A percentile compares a stretch with the other conserved stretches of the same genome.
Evolutionary conservation across 2,888 invertebrate species (phyloP).

Genomic region (Phengaris arion): DNA sequence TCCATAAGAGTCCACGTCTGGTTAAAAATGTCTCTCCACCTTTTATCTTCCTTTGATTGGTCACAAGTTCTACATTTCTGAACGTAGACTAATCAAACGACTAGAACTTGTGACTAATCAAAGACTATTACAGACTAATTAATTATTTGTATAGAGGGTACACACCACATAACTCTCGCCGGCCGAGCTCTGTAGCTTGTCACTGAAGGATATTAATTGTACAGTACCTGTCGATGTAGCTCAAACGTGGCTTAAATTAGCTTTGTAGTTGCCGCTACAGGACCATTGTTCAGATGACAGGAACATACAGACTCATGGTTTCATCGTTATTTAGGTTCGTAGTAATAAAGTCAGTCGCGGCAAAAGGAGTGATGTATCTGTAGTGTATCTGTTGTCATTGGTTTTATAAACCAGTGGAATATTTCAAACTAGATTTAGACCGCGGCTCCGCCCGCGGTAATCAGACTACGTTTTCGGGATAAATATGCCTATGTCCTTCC

Average conservation of each 20-base stretch:
- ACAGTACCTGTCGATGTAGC: constrained; percentile 36
- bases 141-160: constrained; percentile 6
- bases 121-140: constrained; percentile 6
- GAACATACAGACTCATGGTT: neutral
- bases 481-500: no score
- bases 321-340: neutral
- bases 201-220: constrained; percentile 37
- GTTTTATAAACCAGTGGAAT: no score
- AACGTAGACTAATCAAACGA: neutral
- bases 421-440: no score
- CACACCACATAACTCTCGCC: constrained; percentile 6
- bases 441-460: no score
- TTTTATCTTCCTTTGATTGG: no score
- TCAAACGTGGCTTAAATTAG: constrained; percentile 29
- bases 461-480: no score
- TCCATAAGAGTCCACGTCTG: no score
- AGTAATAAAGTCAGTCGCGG: no score
- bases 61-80: no score
- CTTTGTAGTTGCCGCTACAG: constrained; percentile 39
- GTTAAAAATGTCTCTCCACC: no score
- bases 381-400: no score
- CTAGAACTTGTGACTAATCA: neutral
- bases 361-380: no score
- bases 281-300: constrained; percentile 33
- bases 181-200: constrained; percentile 24